Evolutionary conservation across 2,113 vertebrate genomes (phyloP).

Genomic region (Dasyornis broadbenti): DNA sequence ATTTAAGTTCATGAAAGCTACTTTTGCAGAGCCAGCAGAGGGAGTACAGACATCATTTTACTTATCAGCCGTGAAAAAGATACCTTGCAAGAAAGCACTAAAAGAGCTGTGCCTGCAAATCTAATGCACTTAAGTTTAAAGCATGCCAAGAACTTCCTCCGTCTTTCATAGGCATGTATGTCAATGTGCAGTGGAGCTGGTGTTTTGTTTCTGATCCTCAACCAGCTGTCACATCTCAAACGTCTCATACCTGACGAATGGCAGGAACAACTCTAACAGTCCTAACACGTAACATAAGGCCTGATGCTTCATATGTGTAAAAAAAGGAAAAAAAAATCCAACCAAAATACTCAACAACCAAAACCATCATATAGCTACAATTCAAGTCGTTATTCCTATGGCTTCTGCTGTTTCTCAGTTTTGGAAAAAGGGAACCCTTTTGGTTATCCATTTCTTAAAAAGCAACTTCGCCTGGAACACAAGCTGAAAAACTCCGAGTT

Average conservation of each 20-base stretch:
- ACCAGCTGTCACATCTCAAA: neutral
- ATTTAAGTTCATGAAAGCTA: neutral
- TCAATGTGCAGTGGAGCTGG: neutral
- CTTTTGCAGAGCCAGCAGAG: conserved; percentile 58
- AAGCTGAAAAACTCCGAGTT: neutral
- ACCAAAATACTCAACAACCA: neutral
- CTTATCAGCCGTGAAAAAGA: conserved; percentile 41
- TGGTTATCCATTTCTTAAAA: neutral
- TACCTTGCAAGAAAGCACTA: conserved; percentile 17
- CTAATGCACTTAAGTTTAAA: neutral
- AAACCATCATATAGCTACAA: neutral
- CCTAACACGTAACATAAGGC: neutral
- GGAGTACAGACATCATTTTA: conserved; percentile 60
- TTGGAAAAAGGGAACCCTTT: neutral
- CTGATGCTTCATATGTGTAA: neutral
- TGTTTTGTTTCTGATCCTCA: neutral
- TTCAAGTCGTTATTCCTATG: neutral
- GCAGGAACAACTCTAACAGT: neutral
- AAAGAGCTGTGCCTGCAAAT: neutral
- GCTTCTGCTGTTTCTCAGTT: neutral
- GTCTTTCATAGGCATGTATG: neutral
- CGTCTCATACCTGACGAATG: neutral
- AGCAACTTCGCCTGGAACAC: neutral
- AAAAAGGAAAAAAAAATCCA: neutral
- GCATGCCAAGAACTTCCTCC: neutral